Evolutionary conservation across 2,888 invertebrate genomes (phyloP).

Genomic region (Anthophora plumipes): DNA sequence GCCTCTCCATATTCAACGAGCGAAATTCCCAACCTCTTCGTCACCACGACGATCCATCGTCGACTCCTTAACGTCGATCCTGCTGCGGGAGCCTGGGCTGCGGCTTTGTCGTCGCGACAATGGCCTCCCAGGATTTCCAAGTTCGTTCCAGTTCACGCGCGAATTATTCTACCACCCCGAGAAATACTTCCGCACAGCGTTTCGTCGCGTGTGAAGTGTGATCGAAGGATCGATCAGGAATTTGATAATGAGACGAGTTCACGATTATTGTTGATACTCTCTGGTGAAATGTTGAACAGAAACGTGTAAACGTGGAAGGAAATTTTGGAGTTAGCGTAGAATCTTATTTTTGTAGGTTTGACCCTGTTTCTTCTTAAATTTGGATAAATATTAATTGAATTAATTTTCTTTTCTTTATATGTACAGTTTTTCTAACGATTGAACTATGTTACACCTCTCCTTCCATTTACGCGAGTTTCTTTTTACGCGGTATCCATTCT

Average conservation of each 20-base stretch:
- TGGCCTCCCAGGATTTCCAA: slow-evolving; percentile 65
- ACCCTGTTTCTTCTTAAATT: too few relatives aligned
- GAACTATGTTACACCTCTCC: too few relatives aligned
- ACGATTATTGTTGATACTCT: background rate
- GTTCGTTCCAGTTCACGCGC: slow-evolving; percentile 49
- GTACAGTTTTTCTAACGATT: too few relatives aligned
- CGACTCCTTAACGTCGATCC: slow-evolving; percentile 77
- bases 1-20: slow-evolving; percentile 78
- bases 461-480: too few relatives aligned
- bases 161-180: slow-evolving; percentile 49
- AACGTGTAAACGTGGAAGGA: background rate
- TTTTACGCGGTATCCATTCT: too few relatives aligned
- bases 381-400: too few relatives aligned
- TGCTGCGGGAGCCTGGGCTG: slow-evolving; percentile 44
- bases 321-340: too few relatives aligned
- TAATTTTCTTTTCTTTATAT: too few relatives aligned
- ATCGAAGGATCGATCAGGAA: slow-evolving; percentile 34
- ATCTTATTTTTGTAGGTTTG: too few relatives aligned
- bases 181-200: slow-evolving; percentile 11
- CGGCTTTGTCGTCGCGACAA: slow-evolving; percentile 71
- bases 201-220: background rate
- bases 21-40: slow-evolving; percentile 74
- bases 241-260: slow-evolving; percentile 17
- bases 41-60: slow-evolving; percentile 74
- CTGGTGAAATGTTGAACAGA: background rate